Conservation (phyloP, 2,113 vertebrate genomes). For the Neodontobutis hainanensis region DNA sequence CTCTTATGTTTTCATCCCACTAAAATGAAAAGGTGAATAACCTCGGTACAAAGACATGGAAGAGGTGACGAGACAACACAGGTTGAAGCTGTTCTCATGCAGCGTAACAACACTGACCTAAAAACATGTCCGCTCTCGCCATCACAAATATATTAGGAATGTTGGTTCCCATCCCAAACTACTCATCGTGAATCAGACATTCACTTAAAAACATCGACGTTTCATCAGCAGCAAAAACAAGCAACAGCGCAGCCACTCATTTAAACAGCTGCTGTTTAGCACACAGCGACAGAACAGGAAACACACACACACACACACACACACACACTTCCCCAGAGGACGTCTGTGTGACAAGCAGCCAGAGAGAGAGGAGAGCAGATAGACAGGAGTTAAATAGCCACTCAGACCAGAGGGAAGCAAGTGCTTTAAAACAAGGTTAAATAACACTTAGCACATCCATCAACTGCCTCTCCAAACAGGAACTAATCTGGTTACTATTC, state of each 20-base stretch:
- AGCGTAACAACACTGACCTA: slow-evolving; percentile 9
- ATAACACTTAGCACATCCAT: slow-evolving; percentile 80
- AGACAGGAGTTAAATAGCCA: slow-evolving; percentile 78
- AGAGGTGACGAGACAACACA: slow-evolving; percentile 1
- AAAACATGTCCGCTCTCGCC: background rate
- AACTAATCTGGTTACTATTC: slow-evolving; percentile 51
- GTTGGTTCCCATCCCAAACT: slow-evolving; percentile 22
- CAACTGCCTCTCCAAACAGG: slow-evolving; percentile 65
- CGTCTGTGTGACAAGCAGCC: slow-evolving; percentile 52
- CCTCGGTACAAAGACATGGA: no score
- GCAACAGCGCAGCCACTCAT: slow-evolving; percentile 35
- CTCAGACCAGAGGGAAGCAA: slow-evolving; percentile 76
- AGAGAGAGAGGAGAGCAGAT: slow-evolving; percentile 53
- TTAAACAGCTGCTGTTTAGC: slow-evolving; percentile 42
- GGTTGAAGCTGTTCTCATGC: background rate
- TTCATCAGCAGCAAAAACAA: slow-evolving; percentile 58
- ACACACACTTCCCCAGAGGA: slow-evolving; percentile 50
- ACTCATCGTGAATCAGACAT: slow-evolving; percentile 35
- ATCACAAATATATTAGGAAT: background rate
- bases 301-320: slow-evolving; percentile 25
- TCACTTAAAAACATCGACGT: slow-evolving; percentile 54
- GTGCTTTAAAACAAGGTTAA: slow-evolving; percentile 82
- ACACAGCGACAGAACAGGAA: slow-evolving; percentile 19
- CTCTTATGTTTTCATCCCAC: no score
- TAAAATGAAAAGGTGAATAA: no score